Percentiles rank a stretch among this genome's conserved stretches.
phyloP scores from a whole-genome alignment of 2,797 vertebrate species.

The Sebastes baramenuke region DNA sequence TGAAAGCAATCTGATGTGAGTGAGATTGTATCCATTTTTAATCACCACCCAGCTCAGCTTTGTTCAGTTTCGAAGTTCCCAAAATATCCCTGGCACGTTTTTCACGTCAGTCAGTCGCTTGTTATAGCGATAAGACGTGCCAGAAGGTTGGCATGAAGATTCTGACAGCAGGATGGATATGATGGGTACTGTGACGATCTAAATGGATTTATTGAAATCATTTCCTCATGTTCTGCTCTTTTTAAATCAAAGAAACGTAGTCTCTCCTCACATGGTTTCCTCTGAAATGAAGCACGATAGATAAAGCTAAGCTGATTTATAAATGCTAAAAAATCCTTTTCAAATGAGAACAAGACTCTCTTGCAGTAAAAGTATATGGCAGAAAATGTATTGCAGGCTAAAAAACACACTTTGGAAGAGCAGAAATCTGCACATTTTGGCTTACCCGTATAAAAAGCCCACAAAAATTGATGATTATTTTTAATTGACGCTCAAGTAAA shows the following conservation, averaged over 20 bases:
- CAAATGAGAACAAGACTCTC: fast-evolving
- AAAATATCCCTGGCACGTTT: conserved; percentile 54
- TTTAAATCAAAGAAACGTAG: neutral
- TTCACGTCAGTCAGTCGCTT: conserved; percentile 21
- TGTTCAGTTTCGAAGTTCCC: conserved; percentile 47
- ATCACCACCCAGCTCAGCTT: conserved; percentile 53
- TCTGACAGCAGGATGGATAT: conserved; percentile 29
- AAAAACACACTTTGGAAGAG: neutral
- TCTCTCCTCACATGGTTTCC: neutral
- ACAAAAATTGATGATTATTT: neutral
- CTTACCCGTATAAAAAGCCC: neutral
- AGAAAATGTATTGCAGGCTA: neutral
- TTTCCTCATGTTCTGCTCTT: conserved; percentile 11
- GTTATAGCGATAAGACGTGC: conserved; percentile 15
- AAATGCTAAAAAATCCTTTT: neutral
- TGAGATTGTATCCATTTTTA: conserved; percentile 69
- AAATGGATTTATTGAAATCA: conserved; percentile 13
- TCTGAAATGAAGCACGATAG: neutral
- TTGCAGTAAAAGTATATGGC: neutral
- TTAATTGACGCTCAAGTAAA: neutral
- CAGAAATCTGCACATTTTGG: neutral
- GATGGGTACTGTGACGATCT: conserved; percentile 1
- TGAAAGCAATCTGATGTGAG: conserved; percentile 66
- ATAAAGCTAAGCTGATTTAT: neutral
- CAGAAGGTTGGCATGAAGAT: conserved; percentile 13